Percentiles rank a stretch among this genome's conserved stretches.
Evolutionary conservation across 2,113 vertebrate genomes (phyloP).

Genomic region (Neopipo cinnamomea): DNA sequence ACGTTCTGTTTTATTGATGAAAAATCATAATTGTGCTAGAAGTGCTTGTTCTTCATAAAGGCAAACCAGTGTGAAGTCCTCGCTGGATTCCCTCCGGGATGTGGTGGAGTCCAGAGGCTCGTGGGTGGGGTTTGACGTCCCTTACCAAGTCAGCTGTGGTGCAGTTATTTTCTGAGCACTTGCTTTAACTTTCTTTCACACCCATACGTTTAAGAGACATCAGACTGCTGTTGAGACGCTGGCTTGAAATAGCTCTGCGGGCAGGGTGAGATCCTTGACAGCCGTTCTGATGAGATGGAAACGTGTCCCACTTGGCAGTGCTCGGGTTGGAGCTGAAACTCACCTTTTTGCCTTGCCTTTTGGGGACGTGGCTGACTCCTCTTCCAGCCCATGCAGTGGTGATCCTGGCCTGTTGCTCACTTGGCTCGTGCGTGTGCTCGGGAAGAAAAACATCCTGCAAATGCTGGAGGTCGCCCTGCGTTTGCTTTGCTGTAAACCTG

Average conservation of each 20-base stretch:
- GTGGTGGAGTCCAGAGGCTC: neutral
- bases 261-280: neutral
- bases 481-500: neutral
- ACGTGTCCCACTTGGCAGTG: neutral
- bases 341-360: neutral
- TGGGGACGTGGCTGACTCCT: neutral
- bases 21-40: neutral
- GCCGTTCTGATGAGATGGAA: neutral
- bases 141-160: neutral
- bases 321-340: neutral
- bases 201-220: neutral
- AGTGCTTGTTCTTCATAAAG: neutral
- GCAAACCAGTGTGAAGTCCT: neutral
- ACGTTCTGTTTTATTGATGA: rapidly evolving
- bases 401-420: neutral
- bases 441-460: neutral
- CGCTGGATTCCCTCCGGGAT: neutral
- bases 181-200: neutral
- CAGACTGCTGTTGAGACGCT: neutral
- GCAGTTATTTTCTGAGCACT: neutral
- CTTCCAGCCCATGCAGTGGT: neutral
- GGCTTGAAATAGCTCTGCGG: neutral
- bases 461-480: neutral
- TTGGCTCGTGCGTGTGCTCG: rapidly evolving
- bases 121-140: neutral